Evolutionary conservation across 2,888 invertebrate genomes (phyloP).

Genomic region (Ecdyonurus torrentis): DNA sequence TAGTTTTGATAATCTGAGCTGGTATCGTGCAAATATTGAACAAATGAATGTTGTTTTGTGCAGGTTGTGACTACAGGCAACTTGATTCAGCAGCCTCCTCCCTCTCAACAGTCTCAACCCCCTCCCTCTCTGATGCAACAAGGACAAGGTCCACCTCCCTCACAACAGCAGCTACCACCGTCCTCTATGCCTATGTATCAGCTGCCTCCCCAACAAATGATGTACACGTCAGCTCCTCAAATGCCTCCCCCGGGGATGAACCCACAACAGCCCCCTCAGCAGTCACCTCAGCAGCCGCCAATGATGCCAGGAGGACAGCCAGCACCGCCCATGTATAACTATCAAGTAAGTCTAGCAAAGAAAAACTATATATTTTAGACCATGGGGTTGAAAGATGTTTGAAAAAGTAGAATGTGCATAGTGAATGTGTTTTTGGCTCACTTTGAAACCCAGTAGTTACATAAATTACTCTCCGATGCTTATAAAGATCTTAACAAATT

Average conservation of each 20-base stretch:
- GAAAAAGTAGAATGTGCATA: too few relatives aligned
- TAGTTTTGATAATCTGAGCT: neutral
- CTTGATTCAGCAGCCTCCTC: neutral
- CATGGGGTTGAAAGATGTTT: too few relatives aligned
- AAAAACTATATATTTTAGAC: too few relatives aligned
- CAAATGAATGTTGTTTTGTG: neutral
- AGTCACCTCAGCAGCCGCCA: conserved; percentile 19
- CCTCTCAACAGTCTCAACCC: conserved; percentile 25
- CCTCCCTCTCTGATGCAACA: conserved; percentile 21
- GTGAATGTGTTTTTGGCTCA: too few relatives aligned
- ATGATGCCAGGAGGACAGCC: neutral
- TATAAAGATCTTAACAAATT: too few relatives aligned
- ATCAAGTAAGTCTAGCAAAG: neutral
- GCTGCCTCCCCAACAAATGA: conserved; percentile 13
- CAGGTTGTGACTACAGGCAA: neutral
- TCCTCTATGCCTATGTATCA: conserved; percentile 26
- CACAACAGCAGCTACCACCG: conserved; percentile 25
- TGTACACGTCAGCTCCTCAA: conserved; percentile 9
- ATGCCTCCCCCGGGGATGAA: conserved; percentile 3
- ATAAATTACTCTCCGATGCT: too few relatives aligned
- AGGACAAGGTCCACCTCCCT: conserved; percentile 23
- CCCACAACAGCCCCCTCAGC: conserved; percentile 26
- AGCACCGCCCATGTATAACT: neutral
- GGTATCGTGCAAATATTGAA: neutral
- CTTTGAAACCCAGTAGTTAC: too few relatives aligned